These are phyloP conservation scores for Ophion obscuratus DNA, from an alignment of 2,888 invertebrate genomes.

Conservation along the genomic window DNA sequence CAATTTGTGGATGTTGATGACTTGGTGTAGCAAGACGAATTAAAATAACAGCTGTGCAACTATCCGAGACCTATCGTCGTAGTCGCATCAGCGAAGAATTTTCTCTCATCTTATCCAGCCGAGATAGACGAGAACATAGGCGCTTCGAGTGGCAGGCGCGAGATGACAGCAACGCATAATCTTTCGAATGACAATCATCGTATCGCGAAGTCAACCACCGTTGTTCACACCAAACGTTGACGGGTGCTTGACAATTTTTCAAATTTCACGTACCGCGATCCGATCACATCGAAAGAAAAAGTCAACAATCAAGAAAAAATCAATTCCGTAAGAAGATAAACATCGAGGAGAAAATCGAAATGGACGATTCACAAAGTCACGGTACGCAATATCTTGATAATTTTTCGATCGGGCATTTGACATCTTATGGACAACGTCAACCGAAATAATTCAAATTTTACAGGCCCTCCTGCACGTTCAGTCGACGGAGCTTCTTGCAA, in stretches of 20 bases:
- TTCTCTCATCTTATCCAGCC: background rate
- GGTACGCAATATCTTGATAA: constrained; percentile 32
- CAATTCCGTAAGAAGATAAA: constrained; percentile 1
- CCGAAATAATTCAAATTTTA: background rate
- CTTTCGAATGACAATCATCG: background rate
- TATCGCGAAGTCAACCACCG: background rate
- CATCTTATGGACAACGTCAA: background rate
- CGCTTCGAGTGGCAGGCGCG: background rate
- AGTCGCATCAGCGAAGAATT: background rate
- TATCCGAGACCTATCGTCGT: background rate
- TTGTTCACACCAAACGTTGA: constrained; percentile 6
- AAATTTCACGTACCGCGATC: constrained; percentile 24
- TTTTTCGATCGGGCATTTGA: background rate
- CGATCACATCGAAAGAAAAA: background rate
- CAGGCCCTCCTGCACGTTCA: constrained; percentile 16
- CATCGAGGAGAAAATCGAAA: constrained; percentile 8
- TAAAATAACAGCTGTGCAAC: background rate
- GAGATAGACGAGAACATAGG: constrained; percentile 32
- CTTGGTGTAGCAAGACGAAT: background rate
- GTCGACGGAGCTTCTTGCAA: constrained; percentile 35
- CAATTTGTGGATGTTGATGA: background rate
- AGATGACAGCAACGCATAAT: background rate
- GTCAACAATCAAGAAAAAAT: background rate
- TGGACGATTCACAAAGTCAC: constrained; percentile 39
- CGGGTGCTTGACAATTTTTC: background rate